A percentile compares a stretch with the other conserved stretches of the same genome.
Evolutionary conservation across 2,888 invertebrate species (phyloP).

Genomic region (Salpingus planirostris): DNA sequence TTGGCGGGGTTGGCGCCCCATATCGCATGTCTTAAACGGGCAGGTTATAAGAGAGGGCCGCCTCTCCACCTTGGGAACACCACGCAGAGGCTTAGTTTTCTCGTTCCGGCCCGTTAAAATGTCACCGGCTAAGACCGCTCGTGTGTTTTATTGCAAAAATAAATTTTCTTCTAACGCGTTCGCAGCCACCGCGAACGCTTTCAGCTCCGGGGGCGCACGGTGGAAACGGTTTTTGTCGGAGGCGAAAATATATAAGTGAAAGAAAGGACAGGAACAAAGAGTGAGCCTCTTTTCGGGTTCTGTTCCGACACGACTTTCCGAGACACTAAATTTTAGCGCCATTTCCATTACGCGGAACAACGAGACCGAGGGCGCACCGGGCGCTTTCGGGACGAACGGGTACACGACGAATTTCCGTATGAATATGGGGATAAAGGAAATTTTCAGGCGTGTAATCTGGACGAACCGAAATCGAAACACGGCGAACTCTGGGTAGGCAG

Average conservation of each 20-base stretch:
- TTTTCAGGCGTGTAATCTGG: too few relatives aligned
- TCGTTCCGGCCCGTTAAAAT: conserved; percentile 28
- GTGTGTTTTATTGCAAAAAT: conserved; percentile 32
- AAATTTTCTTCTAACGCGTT: conserved; percentile 27
- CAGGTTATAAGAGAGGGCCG: too few relatives aligned
- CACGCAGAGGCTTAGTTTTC: conserved; percentile 15
- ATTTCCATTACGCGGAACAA: conserved; percentile 13
- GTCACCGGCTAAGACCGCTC: conserved; percentile 29
- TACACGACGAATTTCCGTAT: too few relatives aligned
- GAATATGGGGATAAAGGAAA: too few relatives aligned
- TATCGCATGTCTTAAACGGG: conserved; percentile 6
- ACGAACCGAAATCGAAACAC: too few relatives aligned
- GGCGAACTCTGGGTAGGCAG: too few relatives aligned
- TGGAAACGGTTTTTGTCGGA: conserved; percentile 18
- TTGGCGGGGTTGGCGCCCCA: background rate
- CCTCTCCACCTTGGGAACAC: conserved; percentile 7
- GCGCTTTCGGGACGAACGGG: too few relatives aligned
- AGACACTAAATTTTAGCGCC: conserved; percentile 17
- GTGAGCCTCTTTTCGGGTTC: conserved; percentile 9
- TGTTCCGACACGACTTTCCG: conserved; percentile 9
- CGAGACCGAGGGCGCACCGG: too few relatives aligned
- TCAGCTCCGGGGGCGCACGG: conserved; percentile 9
- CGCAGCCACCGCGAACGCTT: conserved; percentile 19
- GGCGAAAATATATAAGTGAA: conserved; percentile 15
- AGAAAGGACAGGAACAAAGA: conserved; percentile 16